phyloP scores from a whole-genome alignment of 2,888 invertebrate species.

The Tetragonisca angustula region DNA sequence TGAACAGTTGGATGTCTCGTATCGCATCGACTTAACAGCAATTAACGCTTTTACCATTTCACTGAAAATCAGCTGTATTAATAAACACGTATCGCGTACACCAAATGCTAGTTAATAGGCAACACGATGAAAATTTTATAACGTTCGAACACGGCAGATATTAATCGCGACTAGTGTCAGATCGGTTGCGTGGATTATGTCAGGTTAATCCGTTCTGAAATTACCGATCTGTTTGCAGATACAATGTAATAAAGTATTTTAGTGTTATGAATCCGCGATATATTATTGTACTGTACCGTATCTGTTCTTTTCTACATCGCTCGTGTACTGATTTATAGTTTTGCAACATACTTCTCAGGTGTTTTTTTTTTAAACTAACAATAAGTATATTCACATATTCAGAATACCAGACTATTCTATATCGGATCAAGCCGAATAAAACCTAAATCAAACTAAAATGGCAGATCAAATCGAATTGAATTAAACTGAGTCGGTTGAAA shows the following conservation, averaged over 20 bases:
- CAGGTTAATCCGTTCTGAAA: constrained; percentile 29
- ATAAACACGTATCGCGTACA: background rate
- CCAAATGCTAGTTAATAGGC: background rate
- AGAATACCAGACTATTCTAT: too few species aligned
- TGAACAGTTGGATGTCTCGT: background rate
- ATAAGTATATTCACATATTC: background rate
- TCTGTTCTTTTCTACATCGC: background rate
- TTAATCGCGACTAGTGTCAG: constrained; percentile 2
- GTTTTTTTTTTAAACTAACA: background rate
- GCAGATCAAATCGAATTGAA: background rate
- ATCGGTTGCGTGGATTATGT: constrained; percentile 17
- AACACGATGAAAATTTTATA: background rate
- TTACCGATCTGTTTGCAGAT: constrained; percentile 22
- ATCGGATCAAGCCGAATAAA: background rate
- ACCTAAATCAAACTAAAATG: too few species aligned
- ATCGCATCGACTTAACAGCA: background rate
- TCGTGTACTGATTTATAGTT: background rate
- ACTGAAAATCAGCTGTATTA: background rate
- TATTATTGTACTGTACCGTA: background rate
- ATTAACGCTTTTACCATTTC: background rate
- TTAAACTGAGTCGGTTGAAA: background rate
- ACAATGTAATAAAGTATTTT: constrained; percentile 15
- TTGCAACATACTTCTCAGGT: background rate
- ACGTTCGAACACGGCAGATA: background rate
- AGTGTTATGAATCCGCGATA: background rate